These are phyloP conservation scores for Falco rusticolus DNA, from an alignment of 2,797 vertebrate genomes.

Conservation along the genomic window DNA sequence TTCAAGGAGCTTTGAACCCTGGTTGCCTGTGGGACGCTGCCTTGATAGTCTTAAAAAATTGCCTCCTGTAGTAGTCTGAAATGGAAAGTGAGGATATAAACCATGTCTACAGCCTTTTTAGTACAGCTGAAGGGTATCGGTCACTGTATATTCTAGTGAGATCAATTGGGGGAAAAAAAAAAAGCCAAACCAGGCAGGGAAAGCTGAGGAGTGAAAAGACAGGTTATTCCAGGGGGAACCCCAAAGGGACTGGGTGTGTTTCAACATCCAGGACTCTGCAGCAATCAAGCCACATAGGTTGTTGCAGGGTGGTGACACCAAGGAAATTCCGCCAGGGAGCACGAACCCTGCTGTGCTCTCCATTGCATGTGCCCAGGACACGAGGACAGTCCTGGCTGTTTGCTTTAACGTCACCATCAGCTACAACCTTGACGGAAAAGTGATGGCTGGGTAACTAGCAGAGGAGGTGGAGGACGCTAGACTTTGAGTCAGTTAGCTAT, in stretches of 20 bases:
- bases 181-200: background rate
- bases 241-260: background rate
- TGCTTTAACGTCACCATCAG: background rate
- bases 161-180: background rate
- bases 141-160: background rate
- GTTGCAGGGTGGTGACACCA: background rate
- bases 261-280: background rate
- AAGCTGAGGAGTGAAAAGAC: background rate
- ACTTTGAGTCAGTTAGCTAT: background rate
- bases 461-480: background rate
- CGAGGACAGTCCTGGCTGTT: background rate
- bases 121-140: background rate
- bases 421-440: background rate
- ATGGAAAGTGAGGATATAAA: background rate
- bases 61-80: background rate
- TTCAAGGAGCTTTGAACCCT: background rate
- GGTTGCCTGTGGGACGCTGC: background rate
- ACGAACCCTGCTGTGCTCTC: background rate
- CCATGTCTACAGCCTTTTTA: background rate
- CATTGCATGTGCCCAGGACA: background rate
- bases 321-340: background rate
- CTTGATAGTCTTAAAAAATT: background rate
- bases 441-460: background rate
- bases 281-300: background rate
- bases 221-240: background rate